Conservation (phyloP, 2,888 invertebrate genomes). For the Luffia ferchaultella region DNA sequence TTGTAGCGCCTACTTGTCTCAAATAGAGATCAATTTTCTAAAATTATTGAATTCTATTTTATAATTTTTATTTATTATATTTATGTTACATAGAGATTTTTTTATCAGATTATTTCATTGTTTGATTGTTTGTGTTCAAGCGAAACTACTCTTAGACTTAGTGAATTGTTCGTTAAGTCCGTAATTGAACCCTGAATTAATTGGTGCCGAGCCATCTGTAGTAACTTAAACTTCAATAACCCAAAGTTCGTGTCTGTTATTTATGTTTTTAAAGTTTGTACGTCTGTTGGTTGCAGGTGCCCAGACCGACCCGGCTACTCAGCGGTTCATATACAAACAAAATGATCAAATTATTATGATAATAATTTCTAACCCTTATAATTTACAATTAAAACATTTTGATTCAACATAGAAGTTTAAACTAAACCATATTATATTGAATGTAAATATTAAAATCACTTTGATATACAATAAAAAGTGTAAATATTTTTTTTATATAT, state of each 20-base stretch:
- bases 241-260: neutral
- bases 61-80: too few relatives aligned
- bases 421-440: neutral
- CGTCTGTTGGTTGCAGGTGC: neutral
- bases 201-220: neutral
- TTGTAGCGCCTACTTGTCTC: too few relatives aligned
- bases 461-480: neutral
- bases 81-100: too few relatives aligned
- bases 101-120: too few relatives aligned
- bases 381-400: neutral
- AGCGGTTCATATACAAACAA: neutral
- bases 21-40: too few relatives aligned
- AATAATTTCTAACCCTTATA: neutral
- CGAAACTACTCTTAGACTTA: too few relatives aligned
- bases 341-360: neutral
- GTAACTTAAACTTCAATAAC: neutral
- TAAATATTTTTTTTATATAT: neutral
- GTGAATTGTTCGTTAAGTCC: neutral
- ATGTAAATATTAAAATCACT: neutral
- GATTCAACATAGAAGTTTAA: neutral
- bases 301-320: neutral
- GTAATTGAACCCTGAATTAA: neutral
- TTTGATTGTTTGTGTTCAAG: too few relatives aligned
- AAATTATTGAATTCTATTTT: too few relatives aligned
- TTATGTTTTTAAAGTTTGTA: neutral